Base-by-base conservation (phyloP, 2,113 vertebrate genomes). In the Taurulus bubalis region DNA sequence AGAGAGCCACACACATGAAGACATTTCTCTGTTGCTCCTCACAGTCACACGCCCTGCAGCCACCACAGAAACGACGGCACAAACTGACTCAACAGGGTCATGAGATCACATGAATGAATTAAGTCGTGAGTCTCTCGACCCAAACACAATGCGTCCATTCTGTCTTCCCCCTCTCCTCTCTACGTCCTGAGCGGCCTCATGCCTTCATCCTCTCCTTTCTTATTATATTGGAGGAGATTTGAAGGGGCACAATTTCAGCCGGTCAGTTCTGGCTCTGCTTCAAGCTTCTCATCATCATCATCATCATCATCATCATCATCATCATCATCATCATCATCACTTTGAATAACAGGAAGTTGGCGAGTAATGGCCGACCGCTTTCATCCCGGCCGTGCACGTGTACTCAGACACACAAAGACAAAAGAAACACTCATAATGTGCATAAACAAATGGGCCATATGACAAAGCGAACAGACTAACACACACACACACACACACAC, bases 201-300 rank as follows among this genome's bases (percentile, higher is more conserved):
- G 4, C n/a, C 20, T 8, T 47, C 30, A n/a, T 36, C 22, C 30
- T 40, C 47, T 70, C 22, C 11, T 26, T 20, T 51, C 58, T 92
- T 69, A 51, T 72, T 47, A 47, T 65, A 75, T 92, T 94, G 75
- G 22, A 45, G 16, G 53, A 82, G 71, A 77, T 28, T 16, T 77
- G 45, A 32, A 40, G 47, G 82, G 63, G 40, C 79, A 85, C 79
- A 80, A 72, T 49, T 82, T 82, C 84, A 76, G 71, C 69, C 67
- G 82, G 56, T 86, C 85, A 79, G 47, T 77, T 68, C 67, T 86
- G 85, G 84, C 85, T 75, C 51, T 0, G 9, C 64, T 84, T 87
- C 77, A 77, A 87, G 70, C 77, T 51, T 47, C 58, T 32, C 70
- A 11, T 40, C 40, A 11, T 40, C 38, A 9, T 11, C 38, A 9